Conservation (phyloP, 1,140 invertebrate species). For the Drosophila nebulosa region DNA sequence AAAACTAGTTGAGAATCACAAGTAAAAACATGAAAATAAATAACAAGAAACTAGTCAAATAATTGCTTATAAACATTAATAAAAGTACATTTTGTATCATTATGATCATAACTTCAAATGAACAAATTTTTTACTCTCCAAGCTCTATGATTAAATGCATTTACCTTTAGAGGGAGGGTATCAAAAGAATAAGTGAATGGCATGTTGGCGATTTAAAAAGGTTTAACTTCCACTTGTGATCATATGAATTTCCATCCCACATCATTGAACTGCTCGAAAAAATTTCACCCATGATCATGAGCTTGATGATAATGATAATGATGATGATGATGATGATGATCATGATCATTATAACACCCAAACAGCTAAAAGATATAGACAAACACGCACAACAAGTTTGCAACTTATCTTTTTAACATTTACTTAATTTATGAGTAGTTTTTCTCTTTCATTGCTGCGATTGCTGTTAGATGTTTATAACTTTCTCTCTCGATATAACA, state of each 20-base stretch:
- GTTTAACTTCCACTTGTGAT: background rate
- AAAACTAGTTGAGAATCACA: too few species aligned
- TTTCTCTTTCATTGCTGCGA: slow-evolving; percentile 10
- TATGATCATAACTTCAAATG: too few species aligned
- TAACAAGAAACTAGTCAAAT: too few species aligned
- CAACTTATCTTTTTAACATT: slow-evolving; percentile 15
- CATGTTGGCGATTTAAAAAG: background rate
- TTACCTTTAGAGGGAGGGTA: background rate
- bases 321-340: background rate
- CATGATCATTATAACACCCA: background rate
- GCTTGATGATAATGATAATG: background rate
- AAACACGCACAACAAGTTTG: slow-evolving; percentile 16
- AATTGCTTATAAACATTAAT: too few species aligned
- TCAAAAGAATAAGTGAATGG: background rate
- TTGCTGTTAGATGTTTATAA: slow-evolving; percentile 17
- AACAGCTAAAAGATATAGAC: background rate
- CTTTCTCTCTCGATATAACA: slow-evolving; percentile 1
- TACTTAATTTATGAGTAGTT: slow-evolving; percentile 9
- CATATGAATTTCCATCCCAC: background rate
- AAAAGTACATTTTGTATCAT: too few species aligned
- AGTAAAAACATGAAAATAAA: too few species aligned
- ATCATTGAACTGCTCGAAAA: background rate
- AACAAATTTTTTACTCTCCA: too few species aligned
- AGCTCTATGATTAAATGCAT: background rate
- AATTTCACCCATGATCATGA: background rate